Conservation (phyloP, 2,113 vertebrate genomes). For the Heterocephalus glaber region DNA sequence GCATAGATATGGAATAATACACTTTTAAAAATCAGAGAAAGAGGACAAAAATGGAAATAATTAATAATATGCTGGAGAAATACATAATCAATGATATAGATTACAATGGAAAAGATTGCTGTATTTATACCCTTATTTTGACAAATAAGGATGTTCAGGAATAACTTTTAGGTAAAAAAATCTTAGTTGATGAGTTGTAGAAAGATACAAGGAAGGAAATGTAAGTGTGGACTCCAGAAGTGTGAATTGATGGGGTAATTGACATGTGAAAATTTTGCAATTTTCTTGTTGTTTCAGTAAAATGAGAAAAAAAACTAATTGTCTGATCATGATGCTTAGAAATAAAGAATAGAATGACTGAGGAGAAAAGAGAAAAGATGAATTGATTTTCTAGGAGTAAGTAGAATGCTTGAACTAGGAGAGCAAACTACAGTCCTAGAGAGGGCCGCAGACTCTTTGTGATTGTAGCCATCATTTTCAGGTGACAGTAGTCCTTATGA, state of each 20-base stretch:
- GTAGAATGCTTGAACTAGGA: neutral
- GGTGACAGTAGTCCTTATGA: neutral
- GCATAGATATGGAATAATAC: neutral
- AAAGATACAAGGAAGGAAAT: neutral
- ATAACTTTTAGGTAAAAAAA: neutral
- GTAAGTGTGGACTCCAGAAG: neutral
- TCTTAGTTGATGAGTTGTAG: neutral
- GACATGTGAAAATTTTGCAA: neutral
- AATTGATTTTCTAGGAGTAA: neutral
- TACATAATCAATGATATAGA: neutral
- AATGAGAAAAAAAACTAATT: neutral
- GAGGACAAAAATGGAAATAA: neutral
- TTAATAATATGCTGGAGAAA: neutral
- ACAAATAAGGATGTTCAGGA: neutral
- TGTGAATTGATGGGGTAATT: neutral
- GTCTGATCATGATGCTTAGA: neutral
- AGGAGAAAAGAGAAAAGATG: neutral
- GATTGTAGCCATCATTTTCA: neutral
- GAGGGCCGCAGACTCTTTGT: neutral
- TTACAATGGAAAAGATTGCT: neutral
- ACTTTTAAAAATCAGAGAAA: neutral
- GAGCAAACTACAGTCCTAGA: neutral
- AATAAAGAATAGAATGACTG: neutral
- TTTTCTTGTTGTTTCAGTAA: neutral
- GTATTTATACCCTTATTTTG: neutral